A percentile compares a stretch with the other conserved stretches of the same genome.
phyloP scores from a whole-genome alignment of 2,113 vertebrate genomes.

The Proterorhinus semilunaris region DNA sequence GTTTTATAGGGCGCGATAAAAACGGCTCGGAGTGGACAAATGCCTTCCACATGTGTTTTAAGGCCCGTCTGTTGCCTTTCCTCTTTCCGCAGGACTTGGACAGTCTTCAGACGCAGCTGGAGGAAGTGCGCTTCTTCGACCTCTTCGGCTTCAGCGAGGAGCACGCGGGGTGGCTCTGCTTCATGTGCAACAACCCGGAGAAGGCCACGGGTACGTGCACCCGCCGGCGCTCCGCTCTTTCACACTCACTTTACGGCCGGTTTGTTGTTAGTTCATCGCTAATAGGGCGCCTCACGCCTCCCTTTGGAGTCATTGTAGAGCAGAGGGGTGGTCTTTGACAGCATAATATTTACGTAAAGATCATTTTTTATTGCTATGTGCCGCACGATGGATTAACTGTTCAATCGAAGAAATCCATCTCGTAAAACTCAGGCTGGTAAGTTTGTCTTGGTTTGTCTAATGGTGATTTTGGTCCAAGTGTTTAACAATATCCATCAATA shows the following conservation, averaged over 20 bases:
- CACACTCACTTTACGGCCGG: neutral
- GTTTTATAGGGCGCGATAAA: neutral
- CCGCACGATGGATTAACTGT: no score
- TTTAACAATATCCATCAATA: no score
- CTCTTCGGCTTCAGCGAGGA: conserved; percentile 92
- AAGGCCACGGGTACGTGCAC: conserved; percentile 84
- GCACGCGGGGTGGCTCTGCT: conserved; percentile 88
- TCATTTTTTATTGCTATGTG: no score
- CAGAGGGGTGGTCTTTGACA: neutral
- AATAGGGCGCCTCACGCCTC: neutral
- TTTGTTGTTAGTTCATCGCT: neutral
- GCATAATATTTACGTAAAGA: neutral
- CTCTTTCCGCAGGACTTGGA: conserved; percentile 84
- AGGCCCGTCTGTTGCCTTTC: conserved; percentile 13
- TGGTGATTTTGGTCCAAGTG: no score
- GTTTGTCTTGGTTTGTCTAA: no score
- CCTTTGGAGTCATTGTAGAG: neutral
- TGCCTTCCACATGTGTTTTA: neutral
- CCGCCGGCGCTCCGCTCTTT: neutral
- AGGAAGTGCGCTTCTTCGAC: conserved; percentile 97
- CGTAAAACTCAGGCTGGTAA: no score
- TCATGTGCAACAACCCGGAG: conserved; percentile 98
- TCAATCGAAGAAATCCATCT: no score
- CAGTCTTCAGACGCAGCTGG: conserved; percentile 84
- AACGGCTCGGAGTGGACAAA: neutral